Base-by-base conservation (phyloP, 92 coral and sea anemone species). In the Bergia sp. region DNA sequence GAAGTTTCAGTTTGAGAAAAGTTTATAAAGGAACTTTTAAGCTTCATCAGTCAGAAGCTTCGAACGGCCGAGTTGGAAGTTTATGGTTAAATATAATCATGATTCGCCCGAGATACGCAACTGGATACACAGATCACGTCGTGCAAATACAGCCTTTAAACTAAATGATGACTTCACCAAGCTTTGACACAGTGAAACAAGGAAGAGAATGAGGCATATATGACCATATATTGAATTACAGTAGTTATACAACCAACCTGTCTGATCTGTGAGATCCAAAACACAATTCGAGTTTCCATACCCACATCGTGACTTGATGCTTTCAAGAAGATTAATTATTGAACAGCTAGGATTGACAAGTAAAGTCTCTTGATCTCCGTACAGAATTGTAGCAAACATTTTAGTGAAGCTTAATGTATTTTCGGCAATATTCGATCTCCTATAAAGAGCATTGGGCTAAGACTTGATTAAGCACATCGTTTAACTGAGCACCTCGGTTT, bases 261-360 rank as follows among this genome's bases (percentile, higher is more conserved):
- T 93, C 83, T 95, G 95, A 79, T 97, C 99, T n/a, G 98, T 94
- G 39, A 97, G 85, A 76, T 97, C 99, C 89, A 97, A 53, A 67
- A 93, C 92, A 42, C 92, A 86, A 29, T 91, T 92, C 11, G 87
- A 73, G 66, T 93, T 93, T 3, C 91, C 93, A 82, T 88, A 93
- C 18, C 99, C 98, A 66, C 97, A 95, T 86, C 99, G 85, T 61
- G 92, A 86, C 83, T 90, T 96, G 85, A 97, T 97, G 77, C 92
- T 94, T 36, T 93, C 86, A 55, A 95, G 89, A 64, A 97, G 90
- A 72, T 97, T 97, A 53, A 93, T 85, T 73, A 96, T 96, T 23
- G 88, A 89, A 41, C 99, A 97, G 82, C 91, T 93, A 21, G 99
- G 99, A 69, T 97, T 97, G 72, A 94, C 93, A 44, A 97, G 89